Conservation (phyloP, 2,888 invertebrate species). For the Chloroclysta siterata region DNA sequence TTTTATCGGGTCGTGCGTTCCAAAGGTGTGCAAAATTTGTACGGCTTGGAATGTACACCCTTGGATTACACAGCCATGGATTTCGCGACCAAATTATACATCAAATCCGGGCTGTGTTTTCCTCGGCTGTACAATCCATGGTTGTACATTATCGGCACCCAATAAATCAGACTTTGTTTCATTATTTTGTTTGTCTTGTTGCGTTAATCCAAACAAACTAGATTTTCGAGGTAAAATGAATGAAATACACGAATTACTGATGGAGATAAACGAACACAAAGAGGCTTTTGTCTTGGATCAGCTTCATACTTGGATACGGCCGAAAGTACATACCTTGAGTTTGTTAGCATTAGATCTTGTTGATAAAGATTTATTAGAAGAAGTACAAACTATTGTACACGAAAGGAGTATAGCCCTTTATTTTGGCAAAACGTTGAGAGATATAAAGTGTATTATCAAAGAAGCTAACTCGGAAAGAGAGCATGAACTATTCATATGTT, state of each 20-base stretch:
- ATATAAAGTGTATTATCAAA: constrained; percentile 63
- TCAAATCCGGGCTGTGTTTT: no score
- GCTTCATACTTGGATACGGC: constrained; percentile 19
- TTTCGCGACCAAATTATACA: no score
- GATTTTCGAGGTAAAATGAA: constrained; percentile 4
- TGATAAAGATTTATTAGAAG: constrained; percentile 60
- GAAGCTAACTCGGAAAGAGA: constrained; percentile 52
- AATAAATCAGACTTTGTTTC: no score
- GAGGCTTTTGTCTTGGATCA: constrained; percentile 18
- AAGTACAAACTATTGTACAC: constrained; percentile 50
- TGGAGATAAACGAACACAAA: not conserved
- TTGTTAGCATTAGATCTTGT: constrained; percentile 49
- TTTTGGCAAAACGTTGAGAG: constrained; percentile 68
- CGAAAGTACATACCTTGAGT: constrained; percentile 21
- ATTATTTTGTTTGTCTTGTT: no score
- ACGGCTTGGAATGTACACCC: no score
- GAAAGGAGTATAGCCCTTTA: constrained; percentile 48
- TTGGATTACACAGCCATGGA: no score
- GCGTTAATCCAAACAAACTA: no score
- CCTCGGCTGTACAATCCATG: no score
- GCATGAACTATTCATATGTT: constrained; percentile 63
- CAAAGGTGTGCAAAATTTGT: no score
- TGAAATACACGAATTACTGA: constrained; percentile 15
- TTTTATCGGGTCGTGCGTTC: no score
- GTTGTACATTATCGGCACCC: no score